phyloP scores from a whole-genome alignment of 2,888 invertebrate species.

The Adelognathus sp. region DNA sequence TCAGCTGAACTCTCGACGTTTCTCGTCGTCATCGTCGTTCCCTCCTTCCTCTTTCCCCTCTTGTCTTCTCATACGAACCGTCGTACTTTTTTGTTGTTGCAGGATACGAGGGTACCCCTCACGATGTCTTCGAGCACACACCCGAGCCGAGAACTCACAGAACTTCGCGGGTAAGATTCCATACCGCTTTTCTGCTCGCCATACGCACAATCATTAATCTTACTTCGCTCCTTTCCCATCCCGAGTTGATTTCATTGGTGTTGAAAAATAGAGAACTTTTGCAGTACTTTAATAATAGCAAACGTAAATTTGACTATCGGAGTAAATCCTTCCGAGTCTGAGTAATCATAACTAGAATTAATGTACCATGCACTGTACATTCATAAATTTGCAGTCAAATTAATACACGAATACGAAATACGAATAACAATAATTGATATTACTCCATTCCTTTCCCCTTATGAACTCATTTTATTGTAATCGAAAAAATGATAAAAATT shows the following conservation, averaged over 20 bases:
- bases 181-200: not conserved
- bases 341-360: no score
- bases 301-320: no score
- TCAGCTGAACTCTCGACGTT: slow-evolving; percentile 56
- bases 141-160: slow-evolving; percentile 81
- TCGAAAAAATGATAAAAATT: no score
- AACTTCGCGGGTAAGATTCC: slow-evolving; percentile 85
- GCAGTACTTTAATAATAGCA: no score
- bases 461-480: no score
- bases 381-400: no score
- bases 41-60: slow-evolving; percentile 49
- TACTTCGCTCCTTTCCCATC: slow-evolving; percentile 2
- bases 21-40: slow-evolving; percentile 26
- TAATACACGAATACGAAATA: no score
- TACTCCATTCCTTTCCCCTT: no score
- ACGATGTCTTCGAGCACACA: slow-evolving; percentile 77
- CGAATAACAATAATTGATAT: no score
- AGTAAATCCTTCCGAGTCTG: no score
- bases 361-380: no score
- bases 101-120: slow-evolving; percentile 79
- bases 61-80: slow-evolving; percentile 37
- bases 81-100: slow-evolving; percentile 64
- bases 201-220: slow-evolving; percentile 25
- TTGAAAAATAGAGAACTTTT: no score
- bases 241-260: not conserved